Conservation (phyloP, 1,140 invertebrate species). For the Leptopilina boulardi region DNA sequence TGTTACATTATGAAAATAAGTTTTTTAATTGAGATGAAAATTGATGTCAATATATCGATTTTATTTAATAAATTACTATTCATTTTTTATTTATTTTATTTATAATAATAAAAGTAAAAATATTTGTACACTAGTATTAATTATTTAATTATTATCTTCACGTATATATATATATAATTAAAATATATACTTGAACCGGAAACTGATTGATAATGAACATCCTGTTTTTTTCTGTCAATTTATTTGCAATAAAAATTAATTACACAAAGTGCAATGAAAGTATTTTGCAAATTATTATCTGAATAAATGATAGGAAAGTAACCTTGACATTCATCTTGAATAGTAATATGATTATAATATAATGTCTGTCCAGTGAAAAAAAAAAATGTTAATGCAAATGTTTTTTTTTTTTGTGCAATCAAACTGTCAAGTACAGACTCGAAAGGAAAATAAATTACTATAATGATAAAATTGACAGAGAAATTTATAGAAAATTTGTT, state of each 20-base stretch:
- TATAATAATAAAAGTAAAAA: no score
- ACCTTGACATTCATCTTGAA: not conserved
- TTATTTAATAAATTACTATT: not conserved
- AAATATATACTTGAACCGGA: no score
- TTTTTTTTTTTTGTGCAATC: constrained; percentile 25
- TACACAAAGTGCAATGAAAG: not conserved
- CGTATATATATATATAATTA: no score
- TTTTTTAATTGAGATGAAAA: not conserved
- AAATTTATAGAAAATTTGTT: not conserved
- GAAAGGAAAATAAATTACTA: not conserved
- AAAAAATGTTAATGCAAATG: constrained; percentile 1
- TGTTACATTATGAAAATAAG: not conserved
- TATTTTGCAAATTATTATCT: not conserved
- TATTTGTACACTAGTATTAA: no score
- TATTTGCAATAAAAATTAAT: not conserved
- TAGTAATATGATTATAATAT: not conserved
- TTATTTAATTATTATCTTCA: no score
- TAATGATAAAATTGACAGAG: not conserved
- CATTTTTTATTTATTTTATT: no score
- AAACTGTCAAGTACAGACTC: not conserved
- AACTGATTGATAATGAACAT: no score
- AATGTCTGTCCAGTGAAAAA: not conserved
- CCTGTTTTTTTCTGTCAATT: no score
- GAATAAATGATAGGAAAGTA: not conserved
- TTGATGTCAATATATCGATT: not conserved